Base-by-base conservation (phyloP, 2,797 vertebrate species). In the Lagocephalus sceleratus region DNA sequence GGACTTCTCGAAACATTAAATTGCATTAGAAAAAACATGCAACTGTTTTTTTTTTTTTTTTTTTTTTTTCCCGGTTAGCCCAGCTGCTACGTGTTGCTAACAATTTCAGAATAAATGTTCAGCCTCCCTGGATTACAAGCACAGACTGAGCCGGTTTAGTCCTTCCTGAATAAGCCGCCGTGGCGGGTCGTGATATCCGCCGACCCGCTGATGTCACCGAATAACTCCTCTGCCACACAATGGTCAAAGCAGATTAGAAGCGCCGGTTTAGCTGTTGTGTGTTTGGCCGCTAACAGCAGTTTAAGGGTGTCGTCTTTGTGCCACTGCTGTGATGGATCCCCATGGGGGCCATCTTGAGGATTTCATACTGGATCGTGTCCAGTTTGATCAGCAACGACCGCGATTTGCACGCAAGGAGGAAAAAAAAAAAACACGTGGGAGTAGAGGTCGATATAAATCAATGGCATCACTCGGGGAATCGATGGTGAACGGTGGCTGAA, bases 401-500 rank as follows among this genome's bases (percentile, higher is more conserved):
- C 76, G 67, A 68, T 74, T 78, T 56, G 51, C 72, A 72, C 76
- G 56, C 58, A 57, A 64, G 70, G 68, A 83, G 57, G 78, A 74
- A 70, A 54, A 66, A 48, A 62, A 9, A 47, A 15, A 6, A 73
- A 73, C 68, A 56, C 61, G 45, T 38, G 20, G 15, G 47, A 60
- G 45, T 38, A 42, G 69, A 75, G 58, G 67, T 79, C 50, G 56
- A 42, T 23, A 7, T 32, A 48, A 80, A 82, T 84, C 77, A 63
- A 83, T 82, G 79, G 38, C 48, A 61, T 75, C 68, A 20, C 59
- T 15, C 8, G 50, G 54, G 68, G 79, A 74, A 81, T 85, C 72
- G 73, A 71, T 82, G 68, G 71, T 79, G 60, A 81, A 75, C 16
- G 11, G 51, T 64, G 55, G 64, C 72, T 76, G 67, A 80, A 82